These are phyloP conservation scores for Oppia nitens DNA, from an alignment of 1,140 invertebrate genomes.

Conservation along the genomic window DNA sequence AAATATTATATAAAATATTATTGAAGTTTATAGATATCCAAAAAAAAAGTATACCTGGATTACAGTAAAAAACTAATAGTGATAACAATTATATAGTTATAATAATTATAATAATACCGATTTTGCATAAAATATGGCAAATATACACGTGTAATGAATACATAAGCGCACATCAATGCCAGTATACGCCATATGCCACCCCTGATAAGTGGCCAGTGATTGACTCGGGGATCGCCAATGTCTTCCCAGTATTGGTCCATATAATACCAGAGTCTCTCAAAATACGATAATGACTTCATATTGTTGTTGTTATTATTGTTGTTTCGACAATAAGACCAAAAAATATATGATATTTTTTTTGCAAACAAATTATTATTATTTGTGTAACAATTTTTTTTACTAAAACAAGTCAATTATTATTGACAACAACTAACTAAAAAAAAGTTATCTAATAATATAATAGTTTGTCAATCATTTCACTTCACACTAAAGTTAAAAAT, in stretches of 20 bases:
- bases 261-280: not conserved
- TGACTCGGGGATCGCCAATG: not conserved
- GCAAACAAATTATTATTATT: too few relatives aligned
- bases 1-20: not conserved
- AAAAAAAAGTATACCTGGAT: not conserved
- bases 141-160: constrained; percentile 56
- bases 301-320: too few relatives aligned
- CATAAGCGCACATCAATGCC: constrained; percentile 39
- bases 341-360: not conserved
- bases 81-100: too few relatives aligned
- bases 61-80: not conserved
- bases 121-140: constrained; percentile 70
- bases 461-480: too few relatives aligned
- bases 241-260: not conserved
- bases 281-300: too few relatives aligned
- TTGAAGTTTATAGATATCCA: not conserved
- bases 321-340: not conserved
- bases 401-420: too few relatives aligned
- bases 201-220: not conserved
- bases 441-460: too few relatives aligned
- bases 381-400: too few relatives aligned
- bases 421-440: too few relatives aligned
- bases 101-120: constrained; percentile 28
- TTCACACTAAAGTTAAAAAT: too few relatives aligned
- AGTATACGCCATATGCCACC: constrained; percentile 4